Evolutionary conservation across 2,797 vertebrate genomes (phyloP).

Genomic region (Heliangelus exortis): DNA sequence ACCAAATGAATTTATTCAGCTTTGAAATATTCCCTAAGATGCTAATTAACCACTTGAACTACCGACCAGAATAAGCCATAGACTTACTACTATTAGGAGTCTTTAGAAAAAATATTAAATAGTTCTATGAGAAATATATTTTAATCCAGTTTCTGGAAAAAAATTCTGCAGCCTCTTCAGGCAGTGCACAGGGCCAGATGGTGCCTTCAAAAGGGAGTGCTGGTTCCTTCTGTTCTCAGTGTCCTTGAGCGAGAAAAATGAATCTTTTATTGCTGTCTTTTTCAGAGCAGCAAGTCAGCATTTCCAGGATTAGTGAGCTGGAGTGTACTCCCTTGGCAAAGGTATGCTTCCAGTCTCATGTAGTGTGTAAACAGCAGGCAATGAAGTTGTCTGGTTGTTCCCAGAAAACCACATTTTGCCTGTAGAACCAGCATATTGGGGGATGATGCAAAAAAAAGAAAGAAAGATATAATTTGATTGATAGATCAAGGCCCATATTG

Average conservation of each 20-base stretch:
- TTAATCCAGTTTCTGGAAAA: constrained; percentile 19
- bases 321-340: neutral
- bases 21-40: neutral
- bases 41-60: neutral
- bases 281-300: constrained; percentile 40
- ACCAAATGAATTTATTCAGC: neutral
- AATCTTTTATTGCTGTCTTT: constrained; percentile 23
- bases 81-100: neutral
- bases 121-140: neutral
- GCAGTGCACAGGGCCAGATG: constrained; percentile 32
- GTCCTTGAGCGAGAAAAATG: neutral
- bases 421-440: neutral
- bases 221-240: constrained; percentile 41
- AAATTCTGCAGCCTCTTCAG: neutral
- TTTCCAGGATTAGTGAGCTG: constrained; percentile 52
- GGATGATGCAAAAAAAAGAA: neutral
- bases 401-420: neutral
- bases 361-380: constrained; percentile 7
- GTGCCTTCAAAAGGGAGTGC: neutral
- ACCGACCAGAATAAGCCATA: neutral
- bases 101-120: neutral
- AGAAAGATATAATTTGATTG: neutral
- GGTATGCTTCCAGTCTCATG: neutral
- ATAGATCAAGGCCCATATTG: neutral
- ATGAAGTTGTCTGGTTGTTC: neutral